Percentiles rank a stretch among this genome's conserved stretches.
phyloP scores from a whole-genome alignment of 2,113 vertebrate genomes.

The Antigone vipio region DNA sequence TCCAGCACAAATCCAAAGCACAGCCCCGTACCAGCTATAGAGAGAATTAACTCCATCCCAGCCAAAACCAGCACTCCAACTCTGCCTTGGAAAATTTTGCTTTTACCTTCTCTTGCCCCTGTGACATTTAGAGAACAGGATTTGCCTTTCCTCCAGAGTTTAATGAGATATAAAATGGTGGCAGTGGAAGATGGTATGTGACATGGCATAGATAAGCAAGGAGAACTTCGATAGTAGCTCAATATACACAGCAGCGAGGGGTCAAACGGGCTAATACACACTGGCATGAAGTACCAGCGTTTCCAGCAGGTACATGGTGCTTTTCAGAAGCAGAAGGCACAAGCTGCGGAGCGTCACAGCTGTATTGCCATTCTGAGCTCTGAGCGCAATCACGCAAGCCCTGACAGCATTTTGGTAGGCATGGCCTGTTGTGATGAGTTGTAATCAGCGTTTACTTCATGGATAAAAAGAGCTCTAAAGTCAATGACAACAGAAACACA shows the following conservation, averaged over 20 bases:
- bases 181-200: background rate
- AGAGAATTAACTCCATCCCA: too few species aligned
- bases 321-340: background rate
- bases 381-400: background rate
- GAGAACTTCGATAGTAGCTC: background rate
- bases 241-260: background rate
- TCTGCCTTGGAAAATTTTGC: background rate
- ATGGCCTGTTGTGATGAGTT: background rate
- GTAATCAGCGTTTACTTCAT: background rate
- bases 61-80: too few species aligned
- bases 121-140: background rate
- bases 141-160: background rate
- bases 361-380: background rate
- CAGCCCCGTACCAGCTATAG: too few species aligned
- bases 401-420: background rate
- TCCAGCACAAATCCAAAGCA: too few species aligned
- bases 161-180: background rate
- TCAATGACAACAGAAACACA: background rate
- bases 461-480: background rate
- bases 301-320: background rate
- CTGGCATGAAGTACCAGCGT: background rate
- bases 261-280: background rate
- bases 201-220: background rate
- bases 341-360: fast-evolving
- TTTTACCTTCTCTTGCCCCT: background rate